Evolutionary conservation across 23 tunicate genomes (phyloP).

Genomic region (Styela plicata): DNA sequence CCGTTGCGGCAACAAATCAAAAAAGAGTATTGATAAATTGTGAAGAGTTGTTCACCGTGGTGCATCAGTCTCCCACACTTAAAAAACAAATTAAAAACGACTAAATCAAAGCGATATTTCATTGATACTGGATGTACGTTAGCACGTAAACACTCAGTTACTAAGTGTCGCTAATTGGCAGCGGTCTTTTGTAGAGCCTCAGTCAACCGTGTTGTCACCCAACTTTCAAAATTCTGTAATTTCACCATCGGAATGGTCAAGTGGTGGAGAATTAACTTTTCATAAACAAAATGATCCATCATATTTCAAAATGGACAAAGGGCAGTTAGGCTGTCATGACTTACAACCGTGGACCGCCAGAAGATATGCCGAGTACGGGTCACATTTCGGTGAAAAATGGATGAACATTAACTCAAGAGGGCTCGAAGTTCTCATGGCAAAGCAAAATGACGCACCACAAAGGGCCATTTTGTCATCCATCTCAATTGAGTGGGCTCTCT

Average conservation of each 20-base stretch:
- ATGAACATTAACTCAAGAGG: background rate
- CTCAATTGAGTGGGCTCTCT: background rate
- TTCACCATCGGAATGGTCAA: background rate
- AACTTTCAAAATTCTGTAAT: background rate
- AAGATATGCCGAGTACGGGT: background rate
- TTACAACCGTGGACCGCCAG: background rate
- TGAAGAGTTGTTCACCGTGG: no score
- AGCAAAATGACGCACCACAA: background rate
- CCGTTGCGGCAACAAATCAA: no score
- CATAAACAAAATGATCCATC: background rate
- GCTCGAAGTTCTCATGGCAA: background rate
- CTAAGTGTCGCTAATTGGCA: no score
- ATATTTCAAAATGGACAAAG: background rate
- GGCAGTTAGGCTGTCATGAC: background rate
- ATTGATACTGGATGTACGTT: no score
- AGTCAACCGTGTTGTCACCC: no score
- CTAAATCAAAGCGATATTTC: no score
- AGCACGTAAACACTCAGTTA: no score
- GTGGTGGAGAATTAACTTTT: background rate
- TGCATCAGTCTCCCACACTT: no score
- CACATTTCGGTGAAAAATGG: background rate
- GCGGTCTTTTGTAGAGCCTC: no score
- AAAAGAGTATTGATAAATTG: no score
- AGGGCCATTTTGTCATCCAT: background rate
- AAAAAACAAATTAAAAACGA: no score